A percentile compares a stretch with the other conserved stretches of the same genome.
Evolutionary conservation across 92 coral and sea anemone genomes (phyloP).

Genomic region (Porites rus): DNA sequence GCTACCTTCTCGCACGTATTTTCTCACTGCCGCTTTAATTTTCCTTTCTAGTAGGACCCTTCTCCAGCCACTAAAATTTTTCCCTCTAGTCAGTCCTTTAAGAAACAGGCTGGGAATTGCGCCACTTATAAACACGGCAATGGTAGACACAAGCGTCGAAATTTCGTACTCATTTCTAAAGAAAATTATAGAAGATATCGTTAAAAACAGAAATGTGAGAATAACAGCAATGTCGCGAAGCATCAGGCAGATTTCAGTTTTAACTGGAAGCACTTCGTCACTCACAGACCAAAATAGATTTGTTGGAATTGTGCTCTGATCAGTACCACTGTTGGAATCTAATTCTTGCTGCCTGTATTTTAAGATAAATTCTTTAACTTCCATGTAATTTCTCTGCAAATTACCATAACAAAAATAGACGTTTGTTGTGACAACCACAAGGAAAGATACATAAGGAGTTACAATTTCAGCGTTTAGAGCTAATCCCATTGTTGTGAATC

Average conservation of each 20-base stretch:
- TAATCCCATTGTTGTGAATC: too few species aligned
- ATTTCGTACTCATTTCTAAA: not conserved
- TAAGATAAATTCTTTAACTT: conserved; percentile 5
- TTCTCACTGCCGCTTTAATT: conserved; percentile 9
- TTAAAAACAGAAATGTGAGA: not conserved
- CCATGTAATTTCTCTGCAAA: conserved; percentile 1
- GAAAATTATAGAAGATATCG: conserved; percentile 1
- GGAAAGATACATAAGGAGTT: not conserved
- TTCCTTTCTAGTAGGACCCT: not conserved
- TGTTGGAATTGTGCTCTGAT: not conserved
- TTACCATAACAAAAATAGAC: conserved; percentile 1
- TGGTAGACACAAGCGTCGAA: conserved; percentile 1
- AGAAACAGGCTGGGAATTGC: conserved; percentile 3
- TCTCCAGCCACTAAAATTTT: conserved; percentile 1
- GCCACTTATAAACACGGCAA: conserved; percentile 19
- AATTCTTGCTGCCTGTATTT: not conserved
- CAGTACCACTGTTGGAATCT: not conserved
- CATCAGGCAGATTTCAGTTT: conserved; percentile 5
- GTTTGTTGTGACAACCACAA: not conserved
- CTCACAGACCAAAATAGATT: not conserved
- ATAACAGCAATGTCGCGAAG: not conserved
- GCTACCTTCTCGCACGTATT: not conserved
- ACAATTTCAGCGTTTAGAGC: not conserved
- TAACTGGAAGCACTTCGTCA: not conserved
- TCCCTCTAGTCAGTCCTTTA: not conserved